Conservation (phyloP, 2,113 vertebrate species). For the Mustela nigripes region DNA sequence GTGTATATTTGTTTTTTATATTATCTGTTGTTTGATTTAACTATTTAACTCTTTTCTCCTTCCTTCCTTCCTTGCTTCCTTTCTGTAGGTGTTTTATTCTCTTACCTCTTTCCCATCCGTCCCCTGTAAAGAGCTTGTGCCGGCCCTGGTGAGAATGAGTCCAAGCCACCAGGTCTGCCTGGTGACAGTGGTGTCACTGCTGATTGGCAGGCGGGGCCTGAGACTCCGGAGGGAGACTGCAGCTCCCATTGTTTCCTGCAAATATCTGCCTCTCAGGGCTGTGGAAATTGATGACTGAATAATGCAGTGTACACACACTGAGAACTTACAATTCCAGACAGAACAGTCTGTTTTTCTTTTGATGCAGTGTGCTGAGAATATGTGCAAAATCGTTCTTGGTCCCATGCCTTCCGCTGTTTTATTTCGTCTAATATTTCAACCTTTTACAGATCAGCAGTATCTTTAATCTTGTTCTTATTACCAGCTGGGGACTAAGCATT, state of each 20-base stretch:
- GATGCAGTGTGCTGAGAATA: conserved; percentile 45
- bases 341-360: conserved; percentile 42
- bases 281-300: conserved; percentile 56
- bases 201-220: conserved; percentile 58
- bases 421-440: conserved; percentile 52
- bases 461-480: conserved; percentile 59
- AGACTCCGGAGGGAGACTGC: background rate
- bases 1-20: background rate
- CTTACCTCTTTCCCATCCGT: background rate
- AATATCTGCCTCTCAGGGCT: conserved; percentile 51
- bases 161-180: background rate
- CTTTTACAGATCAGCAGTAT: conserved; percentile 19
- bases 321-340: conserved; percentile 18
- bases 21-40: conserved; percentile 45
- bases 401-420: background rate
- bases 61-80: too few relatives aligned
- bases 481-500: background rate
- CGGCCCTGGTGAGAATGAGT: background rate
- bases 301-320: background rate
- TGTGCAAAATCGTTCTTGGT: conserved; percentile 41
- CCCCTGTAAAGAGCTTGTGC: background rate
- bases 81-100: background rate
- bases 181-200: conserved; percentile 30
- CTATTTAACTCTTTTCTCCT: background rate
- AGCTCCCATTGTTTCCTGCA: conserved; percentile 62